A percentile compares a stretch with the other conserved stretches of the same genome.
phyloP scores from a whole-genome alignment of 2,888 invertebrate genomes.

The Dichetophora obliterata region DNA sequence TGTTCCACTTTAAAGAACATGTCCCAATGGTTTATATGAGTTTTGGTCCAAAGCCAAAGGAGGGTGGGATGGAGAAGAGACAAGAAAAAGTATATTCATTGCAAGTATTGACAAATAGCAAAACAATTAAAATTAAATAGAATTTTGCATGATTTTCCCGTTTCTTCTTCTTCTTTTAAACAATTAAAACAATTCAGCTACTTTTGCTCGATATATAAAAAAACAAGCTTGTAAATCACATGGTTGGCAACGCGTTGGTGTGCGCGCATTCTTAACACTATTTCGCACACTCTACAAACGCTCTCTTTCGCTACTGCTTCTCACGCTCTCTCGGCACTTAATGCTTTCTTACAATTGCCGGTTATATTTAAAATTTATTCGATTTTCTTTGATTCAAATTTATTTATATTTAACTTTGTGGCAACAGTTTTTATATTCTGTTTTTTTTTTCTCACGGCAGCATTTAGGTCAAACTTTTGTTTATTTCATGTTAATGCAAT shows the following conservation, averaged over 20 bases:
- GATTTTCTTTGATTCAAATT: background rate
- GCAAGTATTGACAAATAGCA: background rate
- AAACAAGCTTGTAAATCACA: slow-evolving; percentile 1
- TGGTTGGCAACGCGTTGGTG: slow-evolving; percentile 1
- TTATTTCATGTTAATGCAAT: too few species aligned
- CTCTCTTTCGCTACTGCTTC: background rate
- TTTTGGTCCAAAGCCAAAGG: background rate
- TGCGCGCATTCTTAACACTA: background rate
- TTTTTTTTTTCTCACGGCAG: too few species aligned
- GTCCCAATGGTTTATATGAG: background rate
- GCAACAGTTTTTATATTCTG: background rate
- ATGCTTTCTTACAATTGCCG: background rate
- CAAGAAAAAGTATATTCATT: background rate
- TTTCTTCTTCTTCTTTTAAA: background rate
- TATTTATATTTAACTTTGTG: background rate
- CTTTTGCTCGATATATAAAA: background rate
- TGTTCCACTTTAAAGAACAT: background rate
- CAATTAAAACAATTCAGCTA: background rate
- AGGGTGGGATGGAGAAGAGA: background rate
- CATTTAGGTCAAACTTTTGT: too few species aligned
- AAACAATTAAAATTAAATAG: background rate
- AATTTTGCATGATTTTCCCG: background rate
- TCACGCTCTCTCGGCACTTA: background rate
- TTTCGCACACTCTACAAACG: background rate
- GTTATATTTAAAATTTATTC: too few species aligned